A percentile compares a stretch with the other conserved stretches of the same genome.
These are phyloP conservation scores for Bombus cullumanus DNA, from an alignment of 1,140 invertebrate genomes.

Conservation along the genomic window DNA sequence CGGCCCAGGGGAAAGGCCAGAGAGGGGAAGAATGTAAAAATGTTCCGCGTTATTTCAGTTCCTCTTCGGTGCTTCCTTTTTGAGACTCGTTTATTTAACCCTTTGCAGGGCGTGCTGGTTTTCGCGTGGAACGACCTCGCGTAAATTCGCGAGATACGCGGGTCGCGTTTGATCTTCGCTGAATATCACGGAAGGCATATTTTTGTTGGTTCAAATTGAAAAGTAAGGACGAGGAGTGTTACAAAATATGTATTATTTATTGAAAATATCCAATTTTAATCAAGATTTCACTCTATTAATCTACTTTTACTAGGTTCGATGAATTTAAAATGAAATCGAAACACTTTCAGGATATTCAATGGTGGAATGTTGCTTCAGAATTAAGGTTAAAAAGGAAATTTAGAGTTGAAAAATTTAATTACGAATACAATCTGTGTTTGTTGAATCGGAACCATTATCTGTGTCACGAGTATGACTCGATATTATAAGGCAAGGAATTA, in stretches of 20 bases:
- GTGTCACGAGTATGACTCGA: background rate
- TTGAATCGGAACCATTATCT: background rate
- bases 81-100: conserved; percentile 15
- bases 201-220: background rate
- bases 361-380: no score
- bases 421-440: background rate
- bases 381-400: no score
- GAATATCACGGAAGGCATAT: background rate
- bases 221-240: background rate
- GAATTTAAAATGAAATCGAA: no score
- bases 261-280: no score
- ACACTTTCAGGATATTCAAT: no score
- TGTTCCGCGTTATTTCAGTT: conserved; percentile 32
- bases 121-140: background rate
- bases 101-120: background rate
- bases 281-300: no score
- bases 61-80: conserved; percentile 17
- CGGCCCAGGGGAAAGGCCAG: background rate
- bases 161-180: background rate
- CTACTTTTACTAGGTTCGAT: no score
- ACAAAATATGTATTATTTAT: no score
- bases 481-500: background rate
- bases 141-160: background rate
- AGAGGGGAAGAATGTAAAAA: conserved; percentile 17
- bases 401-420: background rate